These are phyloP conservation scores for Cettia cetti DNA, from an alignment of 2,113 vertebrate species.

Conservation along the genomic window DNA sequence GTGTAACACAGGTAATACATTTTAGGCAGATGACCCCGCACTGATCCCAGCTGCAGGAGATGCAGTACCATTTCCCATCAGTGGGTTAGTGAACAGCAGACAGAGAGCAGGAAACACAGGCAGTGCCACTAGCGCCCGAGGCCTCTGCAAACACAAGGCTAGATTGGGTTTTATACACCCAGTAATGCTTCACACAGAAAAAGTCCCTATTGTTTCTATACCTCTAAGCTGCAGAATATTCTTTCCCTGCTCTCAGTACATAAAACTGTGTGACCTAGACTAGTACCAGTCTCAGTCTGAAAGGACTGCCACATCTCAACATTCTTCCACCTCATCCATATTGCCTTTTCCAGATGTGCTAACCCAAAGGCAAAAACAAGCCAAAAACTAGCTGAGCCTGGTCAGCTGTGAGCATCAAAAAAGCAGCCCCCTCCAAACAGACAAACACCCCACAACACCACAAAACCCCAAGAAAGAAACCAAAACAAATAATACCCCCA, in stretches of 20 bases:
- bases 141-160: not conserved
- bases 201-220: not conserved
- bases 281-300: not conserved
- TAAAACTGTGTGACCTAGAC: not conserved
- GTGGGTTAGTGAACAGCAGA: not conserved
- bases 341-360: not conserved
- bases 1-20: not conserved
- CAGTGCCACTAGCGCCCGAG: not conserved
- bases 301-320: not conserved
- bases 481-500: not conserved
- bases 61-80: not conserved
- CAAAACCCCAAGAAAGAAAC: not conserved
- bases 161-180: not conserved
- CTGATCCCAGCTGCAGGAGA: not conserved
- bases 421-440: not conserved
- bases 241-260: not conserved
- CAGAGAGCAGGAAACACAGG: not conserved
- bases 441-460: not conserved
- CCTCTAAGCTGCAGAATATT: not conserved
- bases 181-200: not conserved
- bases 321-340: not conserved
- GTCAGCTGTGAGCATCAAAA: not conserved
- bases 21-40: not conserved
- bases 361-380: not conserved
- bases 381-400: not conserved